Evolutionary conservation across 2,797 vertebrate genomes (phyloP).

Genomic region (Gallinago solitaria): DNA sequence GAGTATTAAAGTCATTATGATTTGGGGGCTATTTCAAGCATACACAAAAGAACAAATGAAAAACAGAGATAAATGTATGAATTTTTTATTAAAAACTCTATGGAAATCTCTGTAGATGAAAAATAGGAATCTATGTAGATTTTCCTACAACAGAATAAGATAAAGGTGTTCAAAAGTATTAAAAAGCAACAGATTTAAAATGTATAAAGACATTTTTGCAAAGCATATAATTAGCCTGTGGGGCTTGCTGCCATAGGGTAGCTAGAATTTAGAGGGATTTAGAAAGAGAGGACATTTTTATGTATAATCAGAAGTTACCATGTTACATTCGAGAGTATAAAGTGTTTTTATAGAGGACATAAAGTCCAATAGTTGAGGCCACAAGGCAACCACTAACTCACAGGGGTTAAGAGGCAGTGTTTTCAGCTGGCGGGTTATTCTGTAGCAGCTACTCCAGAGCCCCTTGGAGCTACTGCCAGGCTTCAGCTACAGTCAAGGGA

Average conservation of each 20-base stretch:
- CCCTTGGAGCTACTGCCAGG: neutral
- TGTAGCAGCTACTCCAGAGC: fast-evolving
- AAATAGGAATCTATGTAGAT: neutral
- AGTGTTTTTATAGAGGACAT: conserved; percentile 18
- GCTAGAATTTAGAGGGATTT: neutral
- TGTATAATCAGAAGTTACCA: neutral
- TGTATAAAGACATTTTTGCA: neutral
- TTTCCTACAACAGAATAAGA: neutral
- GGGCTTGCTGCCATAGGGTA: neutral
- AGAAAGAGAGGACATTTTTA: conserved; percentile 3
- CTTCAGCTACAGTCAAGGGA: neutral
- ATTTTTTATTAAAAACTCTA: neutral
- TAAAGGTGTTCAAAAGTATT: neutral
- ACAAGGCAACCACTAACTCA: neutral
- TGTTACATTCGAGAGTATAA: neutral
- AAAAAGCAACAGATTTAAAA: neutral
- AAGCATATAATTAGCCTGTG: conserved; percentile 16
- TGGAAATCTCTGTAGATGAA: neutral
- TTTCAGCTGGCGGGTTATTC: neutral
- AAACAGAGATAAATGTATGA: neutral
- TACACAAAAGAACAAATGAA: neutral
- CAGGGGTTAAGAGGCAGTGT: neutral
- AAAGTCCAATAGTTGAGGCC: neutral
- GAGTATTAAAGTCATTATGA: neutral
- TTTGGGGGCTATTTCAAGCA: neutral